Percentiles rank a stretch among this genome's conserved stretches.
Evolutionary conservation across 1,140 invertebrate species (phyloP).

Genomic region (Drosophila fuyamai): DNA sequence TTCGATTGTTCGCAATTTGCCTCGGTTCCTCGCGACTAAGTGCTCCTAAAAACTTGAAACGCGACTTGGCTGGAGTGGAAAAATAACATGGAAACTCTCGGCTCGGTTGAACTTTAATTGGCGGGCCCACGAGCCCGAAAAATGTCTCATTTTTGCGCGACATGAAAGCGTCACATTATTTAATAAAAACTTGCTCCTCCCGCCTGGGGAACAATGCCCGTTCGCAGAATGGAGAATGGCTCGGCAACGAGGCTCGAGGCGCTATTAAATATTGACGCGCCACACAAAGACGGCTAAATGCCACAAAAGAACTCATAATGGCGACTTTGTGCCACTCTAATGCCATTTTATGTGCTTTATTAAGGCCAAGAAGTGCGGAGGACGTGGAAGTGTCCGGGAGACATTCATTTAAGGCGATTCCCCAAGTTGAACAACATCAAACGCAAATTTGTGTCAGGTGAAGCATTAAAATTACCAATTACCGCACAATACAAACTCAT

Average conservation of each 20-base stretch:
- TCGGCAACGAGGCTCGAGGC: slow-evolving; percentile 37
- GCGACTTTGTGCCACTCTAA: slow-evolving; percentile 76
- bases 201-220: slow-evolving; percentile 40
- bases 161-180: slow-evolving; percentile 58
- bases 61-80: slow-evolving; percentile 32
- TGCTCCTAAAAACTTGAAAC: slow-evolving; percentile 50
- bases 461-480: slow-evolving; percentile 79
- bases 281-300: slow-evolving; percentile 75
- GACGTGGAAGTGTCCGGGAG: slow-evolving; percentile 2
- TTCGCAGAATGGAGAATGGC: slow-evolving; percentile 21
- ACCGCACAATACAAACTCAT: slow-evolving; percentile 56
- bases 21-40: slow-evolving; percentile 15
- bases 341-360: slow-evolving; percentile 79
- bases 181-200: slow-evolving; percentile 56
- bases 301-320: slow-evolving; percentile 82
- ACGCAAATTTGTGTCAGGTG: slow-evolving; percentile 69
- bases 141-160: slow-evolving; percentile 36
- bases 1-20: slow-evolving; percentile 76
- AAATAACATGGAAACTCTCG: slow-evolving; percentile 24
- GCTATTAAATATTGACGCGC: slow-evolving; percentile 78
- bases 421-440: slow-evolving; percentile 53
- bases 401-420: slow-evolving; percentile 42
- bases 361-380: slow-evolving; percentile 39
- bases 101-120: slow-evolving; percentile 43
- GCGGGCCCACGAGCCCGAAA: slow-evolving; percentile 14